These are phyloP conservation scores for Aegithalos caudatus DNA, from an alignment of 2,113 vertebrate genomes.

Conservation along the genomic window DNA sequence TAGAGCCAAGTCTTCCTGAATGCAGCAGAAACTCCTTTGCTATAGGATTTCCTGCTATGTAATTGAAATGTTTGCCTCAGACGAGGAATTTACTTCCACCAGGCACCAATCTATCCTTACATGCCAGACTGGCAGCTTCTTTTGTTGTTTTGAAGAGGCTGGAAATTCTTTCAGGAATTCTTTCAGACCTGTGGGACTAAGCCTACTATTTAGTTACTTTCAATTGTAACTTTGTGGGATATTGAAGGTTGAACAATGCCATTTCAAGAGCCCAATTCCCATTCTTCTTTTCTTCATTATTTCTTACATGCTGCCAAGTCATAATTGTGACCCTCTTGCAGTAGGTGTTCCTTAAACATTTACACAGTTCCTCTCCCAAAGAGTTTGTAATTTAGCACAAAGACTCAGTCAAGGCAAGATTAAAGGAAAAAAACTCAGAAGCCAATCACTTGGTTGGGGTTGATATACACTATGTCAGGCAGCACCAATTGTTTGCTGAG, in stretches of 20 bases:
- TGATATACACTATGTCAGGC: background rate
- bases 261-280: slow-evolving; percentile 17
- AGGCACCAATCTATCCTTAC: slow-evolving; percentile 57
- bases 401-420: background rate
- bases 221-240: slow-evolving; percentile 57
- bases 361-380: background rate
- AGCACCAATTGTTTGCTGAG: background rate
- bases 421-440: slow-evolving; percentile 7
- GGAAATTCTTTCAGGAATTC: slow-evolving; percentile 63
- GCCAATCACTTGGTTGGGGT: background rate
- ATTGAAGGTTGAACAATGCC: slow-evolving; percentile 46
- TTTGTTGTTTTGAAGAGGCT: slow-evolving; percentile 64
- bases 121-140: slow-evolving; percentile 62
- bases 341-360: slow-evolving; percentile 39
- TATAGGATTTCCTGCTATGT: slow-evolving; percentile 38
- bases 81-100: slow-evolving; percentile 41
- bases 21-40: slow-evolving; percentile 13
- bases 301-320: slow-evolving; percentile 12
- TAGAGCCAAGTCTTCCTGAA: background rate
- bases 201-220: slow-evolving; percentile 43
- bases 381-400: slow-evolving; percentile 12
- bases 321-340: slow-evolving; percentile 4
- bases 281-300: slow-evolving; percentile 49
- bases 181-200: slow-evolving; percentile 50
- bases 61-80: slow-evolving; percentile 51